Base-by-base conservation (phyloP, 2,113 vertebrate genomes). In the Chamaea fasciata region DNA sequence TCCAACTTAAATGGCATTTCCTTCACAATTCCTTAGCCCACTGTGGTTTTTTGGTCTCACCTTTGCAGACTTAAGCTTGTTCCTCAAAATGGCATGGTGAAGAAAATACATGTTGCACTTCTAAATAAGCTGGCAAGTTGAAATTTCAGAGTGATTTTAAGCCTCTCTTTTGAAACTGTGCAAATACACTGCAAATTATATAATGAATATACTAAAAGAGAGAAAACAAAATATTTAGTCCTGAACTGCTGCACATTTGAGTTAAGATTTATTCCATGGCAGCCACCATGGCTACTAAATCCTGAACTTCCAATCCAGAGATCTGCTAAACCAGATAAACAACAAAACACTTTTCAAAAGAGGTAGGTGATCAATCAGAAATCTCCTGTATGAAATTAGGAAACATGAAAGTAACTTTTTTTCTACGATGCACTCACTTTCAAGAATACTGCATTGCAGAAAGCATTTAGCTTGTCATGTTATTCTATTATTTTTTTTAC, bases 401-500 rank as follows among this genome's bases (percentile, higher is more conserved):
- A 97, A 90, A 93, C 27, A 64, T 23, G 31, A 94, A 94, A 52
- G 62, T 64, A 88, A 62, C 82, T 94, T 92, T 73, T 90, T 90
- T 83, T 77, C 95, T 89, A 92, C 59, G 35, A 84, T 86, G 22
- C 70, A 56, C 52, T 90, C 37, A 46, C 42, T 89, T 95, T 53
- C 60, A 95, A 95, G 76, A 97, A 87, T 39, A 91, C 57, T 90
- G 82, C 68, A 91, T 20, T 96, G 82, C 85, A 93, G 94, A 93
- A 92, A 96, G 50, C 70, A 90, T 91, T 97, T 95, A 93, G 76
- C 74, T 96, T 97, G 90, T 97, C 95, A 89, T 96, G 81, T 96
- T 97, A 60, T 95, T 95, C 92, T 96, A 96, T 97, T 97, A 97
- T 94, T 97, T 97, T 95, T 94, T 98, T 97, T 97, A 96, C 89